Conservation (phyloP, 1,140 invertebrate species). For the Drosophila sechellia region DNA sequence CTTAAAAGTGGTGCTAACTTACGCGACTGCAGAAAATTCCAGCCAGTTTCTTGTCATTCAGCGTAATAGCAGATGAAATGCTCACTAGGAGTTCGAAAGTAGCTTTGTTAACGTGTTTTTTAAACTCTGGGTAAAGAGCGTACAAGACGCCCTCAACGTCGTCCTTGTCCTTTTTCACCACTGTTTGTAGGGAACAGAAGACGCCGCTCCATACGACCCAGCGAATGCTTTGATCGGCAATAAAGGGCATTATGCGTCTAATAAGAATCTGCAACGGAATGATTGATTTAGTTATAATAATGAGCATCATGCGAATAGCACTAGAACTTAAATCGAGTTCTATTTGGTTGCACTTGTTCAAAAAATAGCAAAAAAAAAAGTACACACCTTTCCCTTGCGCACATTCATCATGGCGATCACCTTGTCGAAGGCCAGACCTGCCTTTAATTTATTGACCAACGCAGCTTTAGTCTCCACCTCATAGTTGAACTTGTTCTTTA, state of each 20-base stretch:
- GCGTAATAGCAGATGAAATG: constrained; percentile 64
- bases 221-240: constrained; percentile 85
- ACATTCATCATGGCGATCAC: constrained; percentile 89
- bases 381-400: constrained; percentile 89
- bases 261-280: constrained; percentile 85
- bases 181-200: constrained; percentile 85
- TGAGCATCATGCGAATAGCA: neutral
- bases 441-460: constrained; percentile 87
- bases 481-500: constrained; percentile 80
- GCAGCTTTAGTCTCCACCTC: constrained; percentile 83
- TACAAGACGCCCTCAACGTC: constrained; percentile 85
- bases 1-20: constrained; percentile 27
- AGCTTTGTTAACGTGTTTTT: constrained; percentile 84
- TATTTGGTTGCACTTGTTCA: no score
- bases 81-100: constrained; percentile 73
- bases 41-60: constrained; percentile 78
- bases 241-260: constrained; percentile 86
- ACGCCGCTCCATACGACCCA: constrained; percentile 86
- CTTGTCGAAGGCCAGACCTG: constrained; percentile 88
- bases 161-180: constrained; percentile 84
- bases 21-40: constrained; percentile 82
- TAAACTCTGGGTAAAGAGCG: constrained; percentile 86
- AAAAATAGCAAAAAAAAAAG: neutral
- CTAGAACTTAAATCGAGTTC: neutral
- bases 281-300: neutral